phyloP scores from a whole-genome alignment of 1,140 invertebrate species.

The Saxidomus purpurata region DNA sequence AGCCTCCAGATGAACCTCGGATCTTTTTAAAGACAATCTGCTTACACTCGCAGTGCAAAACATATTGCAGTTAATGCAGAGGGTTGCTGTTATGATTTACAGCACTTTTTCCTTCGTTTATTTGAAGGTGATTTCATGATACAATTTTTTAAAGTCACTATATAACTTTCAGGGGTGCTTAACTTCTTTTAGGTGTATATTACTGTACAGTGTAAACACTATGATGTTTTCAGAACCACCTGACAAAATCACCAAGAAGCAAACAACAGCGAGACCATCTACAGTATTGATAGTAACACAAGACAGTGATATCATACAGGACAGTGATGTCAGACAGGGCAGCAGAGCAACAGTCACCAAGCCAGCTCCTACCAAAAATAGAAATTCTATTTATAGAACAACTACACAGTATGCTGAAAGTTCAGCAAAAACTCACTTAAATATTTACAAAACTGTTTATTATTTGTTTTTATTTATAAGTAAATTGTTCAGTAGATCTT shows the following conservation, averaged over 20 bases:
- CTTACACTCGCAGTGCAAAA: too few relatives aligned
- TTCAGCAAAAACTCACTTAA: not conserved
- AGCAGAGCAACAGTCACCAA: not conserved
- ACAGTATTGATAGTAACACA: conserved; percentile 44
- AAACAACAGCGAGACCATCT: conserved; percentile 20
- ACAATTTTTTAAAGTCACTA: too few relatives aligned
- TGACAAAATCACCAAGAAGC: not conserved
- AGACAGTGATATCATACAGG: not conserved
- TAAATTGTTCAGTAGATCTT: conserved; percentile 10
- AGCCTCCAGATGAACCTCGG: too few relatives aligned
- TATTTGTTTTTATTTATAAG: conserved; percentile 54
- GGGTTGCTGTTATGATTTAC: too few relatives aligned
- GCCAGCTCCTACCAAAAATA: conserved; percentile 46
- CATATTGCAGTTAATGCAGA: too few relatives aligned
- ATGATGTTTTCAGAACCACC: conserved; percentile 51
- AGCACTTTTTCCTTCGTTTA: too few relatives aligned
- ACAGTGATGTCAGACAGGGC: not conserved
- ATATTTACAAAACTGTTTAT: conserved; percentile 54
- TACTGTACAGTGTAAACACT: too few relatives aligned
- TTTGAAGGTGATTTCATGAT: too few relatives aligned
- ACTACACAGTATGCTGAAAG: conserved; percentile 20
- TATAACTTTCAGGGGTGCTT: too few relatives aligned
- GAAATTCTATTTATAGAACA: conserved; percentile 43
- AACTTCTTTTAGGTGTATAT: too few relatives aligned
- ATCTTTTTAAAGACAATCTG: too few relatives aligned